phyloP scores from a whole-genome alignment of 53 echinoderm and acorn worm species.

The Echinarachnius parma region DNA sequence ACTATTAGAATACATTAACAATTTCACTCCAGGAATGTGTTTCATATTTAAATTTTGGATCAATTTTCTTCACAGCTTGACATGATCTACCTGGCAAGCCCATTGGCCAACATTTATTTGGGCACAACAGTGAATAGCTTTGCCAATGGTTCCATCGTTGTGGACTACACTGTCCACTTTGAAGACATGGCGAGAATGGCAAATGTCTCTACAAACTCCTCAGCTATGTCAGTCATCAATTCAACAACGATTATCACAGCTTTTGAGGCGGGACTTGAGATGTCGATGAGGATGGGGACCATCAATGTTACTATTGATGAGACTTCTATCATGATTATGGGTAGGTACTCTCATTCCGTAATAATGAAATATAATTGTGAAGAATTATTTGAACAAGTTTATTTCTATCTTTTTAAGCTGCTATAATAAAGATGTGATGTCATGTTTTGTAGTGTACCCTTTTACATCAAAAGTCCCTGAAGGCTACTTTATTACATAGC shows the following conservation, averaged over 20 bases:
- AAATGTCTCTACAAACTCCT: not conserved
- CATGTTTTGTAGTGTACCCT: no score
- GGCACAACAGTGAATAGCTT: conserved; percentile 35
- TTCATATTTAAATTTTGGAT: no score
- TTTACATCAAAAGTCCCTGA: no score
- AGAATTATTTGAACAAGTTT: no score
- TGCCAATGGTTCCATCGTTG: conserved; percentile 33
- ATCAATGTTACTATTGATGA: conserved; percentile 32
- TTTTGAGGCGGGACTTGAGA: conserved; percentile 26
- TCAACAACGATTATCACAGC: conserved; percentile 5
- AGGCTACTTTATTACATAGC: no score
- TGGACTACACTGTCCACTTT: conserved; percentile 34
- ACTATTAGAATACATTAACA: no score
- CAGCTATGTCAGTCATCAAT: not conserved
- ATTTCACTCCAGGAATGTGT: no score
- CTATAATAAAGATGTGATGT: no score
- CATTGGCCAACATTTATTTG: conserved; percentile 12
- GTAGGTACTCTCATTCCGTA: not conserved
- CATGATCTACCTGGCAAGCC: conserved; percentile 25
- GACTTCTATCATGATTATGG: conserved; percentile 16
- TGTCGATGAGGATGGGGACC: not conserved
- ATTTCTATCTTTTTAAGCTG: no score
- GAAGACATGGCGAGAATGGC: not conserved
- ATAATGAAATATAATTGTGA: no score
- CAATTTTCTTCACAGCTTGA: no score